Conservation (phyloP, 2,797 vertebrate genomes). For the Neosilurus hyrtlii region DNA sequence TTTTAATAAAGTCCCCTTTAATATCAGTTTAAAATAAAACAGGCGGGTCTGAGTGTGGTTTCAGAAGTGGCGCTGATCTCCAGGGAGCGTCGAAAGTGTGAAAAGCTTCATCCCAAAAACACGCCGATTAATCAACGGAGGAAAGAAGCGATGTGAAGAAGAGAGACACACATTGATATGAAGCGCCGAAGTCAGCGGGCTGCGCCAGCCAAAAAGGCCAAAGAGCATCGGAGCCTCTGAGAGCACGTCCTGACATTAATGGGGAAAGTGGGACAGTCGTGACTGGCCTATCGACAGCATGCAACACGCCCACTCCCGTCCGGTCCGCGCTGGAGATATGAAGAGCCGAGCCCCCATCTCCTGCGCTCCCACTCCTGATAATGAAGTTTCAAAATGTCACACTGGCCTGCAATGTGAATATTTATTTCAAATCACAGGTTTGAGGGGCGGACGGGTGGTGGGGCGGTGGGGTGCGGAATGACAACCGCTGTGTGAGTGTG, state of each 20-base stretch:
- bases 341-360: background rate
- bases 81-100: slow-evolving; percentile 49
- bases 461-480: too few relatives aligned
- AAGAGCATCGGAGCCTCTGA: slow-evolving; percentile 56
- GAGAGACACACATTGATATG: slow-evolving; percentile 50
- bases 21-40: slow-evolving; percentile 6
- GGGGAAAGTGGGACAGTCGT: slow-evolving; percentile 49
- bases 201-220: slow-evolving; percentile 55
- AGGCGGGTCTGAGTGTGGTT: slow-evolving; percentile 44
- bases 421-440: background rate
- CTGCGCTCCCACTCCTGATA: background rate
- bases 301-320: slow-evolving; percentile 39
- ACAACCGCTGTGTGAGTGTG: too few relatives aligned
- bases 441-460: too few relatives aligned
- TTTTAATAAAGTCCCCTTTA: background rate
- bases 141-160: slow-evolving; percentile 57
- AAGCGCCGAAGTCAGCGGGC: slow-evolving; percentile 23
- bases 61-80: slow-evolving; percentile 54
- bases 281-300: slow-evolving; percentile 43
- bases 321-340: slow-evolving; percentile 18
- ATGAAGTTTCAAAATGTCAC: slow-evolving; percentile 37
- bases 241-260: slow-evolving; percentile 43
- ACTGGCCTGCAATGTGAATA: slow-evolving; percentile 26
- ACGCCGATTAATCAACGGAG: slow-evolving; percentile 66
- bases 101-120: slow-evolving; percentile 49